phyloP scores from a whole-genome alignment of 2,888 invertebrate genomes.

The Pristionchus fissidentatus region DNA sequence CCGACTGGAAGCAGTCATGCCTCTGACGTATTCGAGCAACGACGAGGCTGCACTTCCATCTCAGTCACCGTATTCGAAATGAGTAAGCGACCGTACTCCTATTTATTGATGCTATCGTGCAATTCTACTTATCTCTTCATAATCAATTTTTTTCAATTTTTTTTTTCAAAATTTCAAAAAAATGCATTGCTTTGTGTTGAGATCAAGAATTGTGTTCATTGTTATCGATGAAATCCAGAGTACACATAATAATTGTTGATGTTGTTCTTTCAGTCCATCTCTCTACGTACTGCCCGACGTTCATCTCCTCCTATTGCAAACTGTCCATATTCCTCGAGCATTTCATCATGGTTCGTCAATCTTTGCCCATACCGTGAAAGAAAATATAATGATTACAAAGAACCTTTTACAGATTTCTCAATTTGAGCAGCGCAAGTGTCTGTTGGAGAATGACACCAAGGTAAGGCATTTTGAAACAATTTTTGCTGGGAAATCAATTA shows the following conservation, averaged over 20 bases:
- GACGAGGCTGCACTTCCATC: conserved; percentile 88
- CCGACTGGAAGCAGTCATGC: conserved; percentile 80
- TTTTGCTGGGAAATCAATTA: neutral
- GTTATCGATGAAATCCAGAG: neutral
- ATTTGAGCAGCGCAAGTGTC: conserved; percentile 70
- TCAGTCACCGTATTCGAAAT: conserved; percentile 87
- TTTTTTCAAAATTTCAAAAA: conserved; percentile 15
- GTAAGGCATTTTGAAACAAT: neutral
- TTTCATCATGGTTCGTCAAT: conserved; percentile 76
- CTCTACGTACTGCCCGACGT: conserved; percentile 91
- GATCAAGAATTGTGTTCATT: too few species aligned
- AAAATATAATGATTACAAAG: neutral
- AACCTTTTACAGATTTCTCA: conserved; percentile 60
- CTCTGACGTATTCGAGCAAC: conserved; percentile 81
- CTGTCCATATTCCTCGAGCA: conserved; percentile 93
- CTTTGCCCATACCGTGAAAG: neutral
- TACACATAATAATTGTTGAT: neutral
- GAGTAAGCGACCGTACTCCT: conserved; percentile 77
- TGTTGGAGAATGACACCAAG: conserved; percentile 67
- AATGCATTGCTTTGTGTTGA: too few species aligned
- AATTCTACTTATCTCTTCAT: conserved; percentile 47
- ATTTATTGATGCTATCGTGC: conserved; percentile 20
- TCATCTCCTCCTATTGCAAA: conserved; percentile 91
- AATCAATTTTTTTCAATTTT: neutral
- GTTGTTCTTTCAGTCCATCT: conserved; percentile 85